Conservation (phyloP, 2,113 vertebrate genomes). For the Manacus vitellinus region DNA sequence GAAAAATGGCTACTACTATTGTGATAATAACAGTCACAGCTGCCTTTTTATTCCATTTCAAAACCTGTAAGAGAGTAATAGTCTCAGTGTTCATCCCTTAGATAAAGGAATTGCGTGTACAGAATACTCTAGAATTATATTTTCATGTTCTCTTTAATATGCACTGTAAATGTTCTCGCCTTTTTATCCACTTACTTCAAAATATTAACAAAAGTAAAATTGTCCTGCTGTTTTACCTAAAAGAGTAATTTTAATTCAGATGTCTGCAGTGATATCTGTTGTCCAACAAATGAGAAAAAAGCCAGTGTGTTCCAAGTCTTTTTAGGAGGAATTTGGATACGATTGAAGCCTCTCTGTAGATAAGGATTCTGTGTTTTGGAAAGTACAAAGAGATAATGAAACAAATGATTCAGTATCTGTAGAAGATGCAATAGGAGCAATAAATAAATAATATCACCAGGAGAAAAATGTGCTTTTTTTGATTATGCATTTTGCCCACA, state of each 20-base stretch:
- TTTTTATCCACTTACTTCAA: background rate
- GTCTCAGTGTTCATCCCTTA: background rate
- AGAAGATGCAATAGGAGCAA: background rate
- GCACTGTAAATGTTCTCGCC: background rate
- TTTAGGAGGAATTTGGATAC: background rate
- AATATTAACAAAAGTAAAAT: background rate
- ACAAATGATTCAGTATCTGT: background rate
- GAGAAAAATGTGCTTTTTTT: background rate
- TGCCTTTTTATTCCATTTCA: background rate
- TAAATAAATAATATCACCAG: constrained; percentile 17
- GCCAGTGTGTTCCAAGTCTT: background rate
- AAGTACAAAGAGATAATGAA: constrained; percentile 17
- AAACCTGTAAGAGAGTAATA: background rate
- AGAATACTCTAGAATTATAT: background rate
- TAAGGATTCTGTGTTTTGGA: background rate
- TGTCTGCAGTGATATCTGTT: background rate
- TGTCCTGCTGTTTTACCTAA: background rate
- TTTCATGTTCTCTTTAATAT: background rate
- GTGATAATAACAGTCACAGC: background rate
- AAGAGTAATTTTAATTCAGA: background rate
- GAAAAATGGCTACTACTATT: background rate
- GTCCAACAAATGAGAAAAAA: background rate
- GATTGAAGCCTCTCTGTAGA: background rate
- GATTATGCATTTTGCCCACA: background rate
- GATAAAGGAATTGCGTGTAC: background rate